These are phyloP conservation scores for Amazona ochrocephala DNA, from an alignment of 2,797 vertebrate genomes.

Conservation along the genomic window DNA sequence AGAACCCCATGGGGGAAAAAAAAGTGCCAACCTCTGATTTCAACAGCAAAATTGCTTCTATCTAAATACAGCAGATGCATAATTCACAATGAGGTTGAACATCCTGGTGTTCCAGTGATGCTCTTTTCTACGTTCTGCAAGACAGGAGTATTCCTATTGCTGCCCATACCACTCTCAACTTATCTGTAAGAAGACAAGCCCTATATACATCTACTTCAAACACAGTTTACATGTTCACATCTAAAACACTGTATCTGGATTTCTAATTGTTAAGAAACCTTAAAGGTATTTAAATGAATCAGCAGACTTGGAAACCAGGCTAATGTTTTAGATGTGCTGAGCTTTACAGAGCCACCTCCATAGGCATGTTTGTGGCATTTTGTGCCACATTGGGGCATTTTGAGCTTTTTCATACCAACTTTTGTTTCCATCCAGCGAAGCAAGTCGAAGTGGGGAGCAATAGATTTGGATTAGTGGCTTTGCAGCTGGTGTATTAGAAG, in stretches of 20 bases:
- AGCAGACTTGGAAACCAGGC: neutral
- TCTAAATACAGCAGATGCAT: constrained; percentile 38
- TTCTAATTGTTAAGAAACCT: neutral
- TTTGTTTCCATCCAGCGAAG: neutral
- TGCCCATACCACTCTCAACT: neutral
- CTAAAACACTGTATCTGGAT: neutral
- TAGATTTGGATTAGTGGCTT: neutral
- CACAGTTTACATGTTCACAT: neutral
- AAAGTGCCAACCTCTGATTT: constrained; percentile 47
- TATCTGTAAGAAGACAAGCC: neutral
- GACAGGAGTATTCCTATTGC: neutral
- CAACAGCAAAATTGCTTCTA: constrained; percentile 50
- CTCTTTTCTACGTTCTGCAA: neutral
- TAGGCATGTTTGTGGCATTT: neutral
- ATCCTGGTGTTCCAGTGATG: neutral
- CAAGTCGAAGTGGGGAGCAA: neutral
- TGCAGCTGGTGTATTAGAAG: neutral
- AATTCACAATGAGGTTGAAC: constrained; percentile 8
- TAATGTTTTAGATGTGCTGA: neutral
- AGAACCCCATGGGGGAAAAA: constrained; percentile 15
- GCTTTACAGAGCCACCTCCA: neutral
- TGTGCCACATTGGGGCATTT: neutral
- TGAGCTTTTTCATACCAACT: neutral
- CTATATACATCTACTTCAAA: neutral
- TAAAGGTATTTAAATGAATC: neutral